A percentile compares a stretch with the other conserved stretches of the same genome.
Evolutionary conservation across 2,888 invertebrate species (phyloP).

Genomic region (Microplitis deprimator): DNA sequence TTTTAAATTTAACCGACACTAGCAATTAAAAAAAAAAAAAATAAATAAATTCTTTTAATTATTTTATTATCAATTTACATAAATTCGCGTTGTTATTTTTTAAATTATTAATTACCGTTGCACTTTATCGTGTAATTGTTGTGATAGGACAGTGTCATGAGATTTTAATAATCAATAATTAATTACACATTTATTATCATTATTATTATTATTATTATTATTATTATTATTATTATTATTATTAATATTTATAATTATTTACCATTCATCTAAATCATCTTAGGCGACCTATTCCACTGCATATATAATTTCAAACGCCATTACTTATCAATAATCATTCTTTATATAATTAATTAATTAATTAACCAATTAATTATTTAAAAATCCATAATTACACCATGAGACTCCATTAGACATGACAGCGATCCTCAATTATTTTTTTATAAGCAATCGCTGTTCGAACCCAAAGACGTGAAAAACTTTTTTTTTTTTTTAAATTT

Average conservation of each 20-base stretch:
- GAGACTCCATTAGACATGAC: neutral
- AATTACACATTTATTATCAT: conserved; percentile 41
- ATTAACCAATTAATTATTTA: neutral
- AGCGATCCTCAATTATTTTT: conserved; percentile 4
- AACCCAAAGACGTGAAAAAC: conserved; percentile 54
- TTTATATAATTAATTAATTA: neutral
- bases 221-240: conserved; percentile 32
- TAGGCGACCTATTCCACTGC: conserved; percentile 46
- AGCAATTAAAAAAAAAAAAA: neutral
- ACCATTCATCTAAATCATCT: conserved; percentile 27
- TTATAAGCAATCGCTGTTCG: conserved; percentile 45
- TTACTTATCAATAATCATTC: conserved; percentile 32
- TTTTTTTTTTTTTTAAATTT: conserved; percentile 48
- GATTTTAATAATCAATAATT: conserved; percentile 25
- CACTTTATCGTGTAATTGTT: neutral
- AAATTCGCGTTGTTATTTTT: conserved; percentile 20
- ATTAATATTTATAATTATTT: conserved; percentile 40
- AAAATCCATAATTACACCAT: neutral
- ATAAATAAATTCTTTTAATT: no score
- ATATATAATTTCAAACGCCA: conserved; percentile 40
- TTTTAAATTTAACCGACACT: neutral
- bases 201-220: conserved; percentile 33
- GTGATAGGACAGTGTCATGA: conserved; percentile 28
- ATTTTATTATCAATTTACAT: neutral
- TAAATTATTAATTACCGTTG: conserved; percentile 12